Conservation (phyloP, 2,113 vertebrate species). For the Melanerpes formicivorus region DNA sequence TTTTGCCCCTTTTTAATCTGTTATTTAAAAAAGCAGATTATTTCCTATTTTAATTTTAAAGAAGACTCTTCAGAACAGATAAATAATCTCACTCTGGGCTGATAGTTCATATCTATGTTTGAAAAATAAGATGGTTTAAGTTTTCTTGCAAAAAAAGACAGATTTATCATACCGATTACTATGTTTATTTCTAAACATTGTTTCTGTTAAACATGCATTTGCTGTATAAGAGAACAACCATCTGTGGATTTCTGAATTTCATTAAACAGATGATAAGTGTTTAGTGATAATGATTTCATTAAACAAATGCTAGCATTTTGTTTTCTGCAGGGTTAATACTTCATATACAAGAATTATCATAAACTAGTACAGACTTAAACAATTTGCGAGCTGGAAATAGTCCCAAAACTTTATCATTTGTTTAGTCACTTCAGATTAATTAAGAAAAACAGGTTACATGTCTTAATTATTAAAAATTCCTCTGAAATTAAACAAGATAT, state of each 20-base stretch:
- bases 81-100: background rate
- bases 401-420: background rate
- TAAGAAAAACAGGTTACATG: background rate
- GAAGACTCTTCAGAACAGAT: background rate
- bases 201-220: slow-evolving; percentile 44
- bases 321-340: slow-evolving; percentile 45
- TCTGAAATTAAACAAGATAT: background rate
- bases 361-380: slow-evolving; percentile 5
- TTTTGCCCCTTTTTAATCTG: slow-evolving; percentile 7
- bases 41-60: slow-evolving; percentile 45
- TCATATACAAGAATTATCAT: slow-evolving; percentile 27
- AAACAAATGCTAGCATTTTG: slow-evolving; percentile 54
- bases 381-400: slow-evolving; percentile 34
- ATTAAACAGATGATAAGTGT: slow-evolving; percentile 59
- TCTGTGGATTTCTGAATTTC: slow-evolving; percentile 58
- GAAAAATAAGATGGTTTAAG: background rate
- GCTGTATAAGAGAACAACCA: slow-evolving; percentile 22
- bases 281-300: slow-evolving; percentile 63
- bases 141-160: slow-evolving; percentile 1
- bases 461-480: background rate
- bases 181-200: slow-evolving; percentile 42
- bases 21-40: slow-evolving; percentile 45
- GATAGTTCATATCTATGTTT: background rate
- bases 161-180: slow-evolving; percentile 31
- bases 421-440: slow-evolving; percentile 8